Base-by-base conservation (phyloP, 2,888 invertebrate species). In the Chironomus tentans region DNA sequence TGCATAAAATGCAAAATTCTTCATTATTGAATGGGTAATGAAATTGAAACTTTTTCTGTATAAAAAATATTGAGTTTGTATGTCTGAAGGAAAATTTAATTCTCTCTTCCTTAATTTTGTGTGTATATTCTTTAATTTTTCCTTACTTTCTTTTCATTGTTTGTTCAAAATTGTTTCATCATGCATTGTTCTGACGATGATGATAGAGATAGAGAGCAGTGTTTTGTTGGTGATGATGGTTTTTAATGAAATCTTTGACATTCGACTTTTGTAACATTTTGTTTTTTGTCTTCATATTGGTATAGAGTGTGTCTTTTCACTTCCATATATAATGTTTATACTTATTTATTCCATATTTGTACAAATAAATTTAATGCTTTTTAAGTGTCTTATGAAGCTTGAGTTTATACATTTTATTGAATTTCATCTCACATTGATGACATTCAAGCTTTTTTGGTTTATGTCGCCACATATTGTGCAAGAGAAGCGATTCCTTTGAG, bases 401-500 rank as follows among this genome's bases (percentile, higher is more conserved):
- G 70, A 83, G 80, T 77, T 82, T 83, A 79, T 82, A 82, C 72
- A 79, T 79, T 75, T 80, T 79, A 78, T 79, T 79, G 77, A 83
- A 83, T 76, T 78, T 78, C 77, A 78, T 78, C 47, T 79, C 79
- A 78, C 83, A 83, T 76, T 79, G 79, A 38, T 77, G 76, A 61
- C 83, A 83, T 38, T 79, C 77, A 47, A 65, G 78, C 76, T 4
- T 62, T 68, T 68, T 68, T 18, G 28, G 38, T 15, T 80, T 77
- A 79, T 88, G 88, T 77, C 84, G 83, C 88, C 88, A 88, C 24
- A 85, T 78, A 13, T 82, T 82, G 81, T 88, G 88, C 76, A 87
- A 79, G 1, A 84, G 80, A 76, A 87, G 80, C 0, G 86, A 85
- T 65, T 83, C 83, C 48, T 81, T 82, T 3, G 84, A 86, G 77